Percentiles rank a stretch among this genome's conserved stretches.
Conservation (phyloP, 2,797 vertebrate genomes). For the Champsocephalus gunnari region DNA sequence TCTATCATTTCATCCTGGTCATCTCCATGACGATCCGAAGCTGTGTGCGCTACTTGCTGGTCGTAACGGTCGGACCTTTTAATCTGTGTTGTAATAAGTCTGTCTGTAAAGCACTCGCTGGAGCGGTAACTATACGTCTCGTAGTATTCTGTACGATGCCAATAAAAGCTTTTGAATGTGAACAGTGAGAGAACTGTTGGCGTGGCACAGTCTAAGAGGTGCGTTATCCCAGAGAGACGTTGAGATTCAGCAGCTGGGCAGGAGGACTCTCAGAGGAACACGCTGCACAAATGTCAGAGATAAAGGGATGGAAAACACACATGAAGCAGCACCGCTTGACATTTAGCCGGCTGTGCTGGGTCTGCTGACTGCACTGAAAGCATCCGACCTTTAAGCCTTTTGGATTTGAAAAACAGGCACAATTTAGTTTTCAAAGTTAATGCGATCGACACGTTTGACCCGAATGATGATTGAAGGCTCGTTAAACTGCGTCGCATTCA, state of each 20-base stretch:
- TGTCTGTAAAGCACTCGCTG: too few species aligned
- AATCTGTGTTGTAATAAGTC: too few species aligned
- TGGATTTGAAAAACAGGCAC: slow-evolving; percentile 47
- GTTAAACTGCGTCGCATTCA: not conserved
- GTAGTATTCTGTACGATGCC: too few species aligned
- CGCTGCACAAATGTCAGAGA: slow-evolving; percentile 73
- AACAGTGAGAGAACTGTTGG: not conserved
- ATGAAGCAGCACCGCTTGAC: slow-evolving; percentile 78
- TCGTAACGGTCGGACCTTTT: too few species aligned
- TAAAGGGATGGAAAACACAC: slow-evolving; percentile 66
- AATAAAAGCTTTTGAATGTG: too few species aligned
- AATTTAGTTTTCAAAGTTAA: not conserved
- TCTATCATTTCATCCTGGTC: too few species aligned
- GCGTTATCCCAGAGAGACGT: slow-evolving; percentile 31
- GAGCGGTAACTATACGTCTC: too few species aligned
- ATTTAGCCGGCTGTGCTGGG: slow-evolving; percentile 63
- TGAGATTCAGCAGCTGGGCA: slow-evolving; percentile 52
- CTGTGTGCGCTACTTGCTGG: too few species aligned
- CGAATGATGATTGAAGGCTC: slow-evolving; percentile 1
- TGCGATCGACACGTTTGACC: slow-evolving; percentile 44
- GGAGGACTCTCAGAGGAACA: slow-evolving; percentile 58
- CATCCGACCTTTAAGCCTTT: slow-evolving; percentile 67
- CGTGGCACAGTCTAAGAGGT: slow-evolving; percentile 22
- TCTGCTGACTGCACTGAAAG: slow-evolving; percentile 65
- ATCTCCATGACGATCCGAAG: too few species aligned